Evolutionary conservation across 2,888 invertebrate species (phyloP), one percentile per base, ranked within the genome.

Genomic region (Mimas tiliae): DNA sequence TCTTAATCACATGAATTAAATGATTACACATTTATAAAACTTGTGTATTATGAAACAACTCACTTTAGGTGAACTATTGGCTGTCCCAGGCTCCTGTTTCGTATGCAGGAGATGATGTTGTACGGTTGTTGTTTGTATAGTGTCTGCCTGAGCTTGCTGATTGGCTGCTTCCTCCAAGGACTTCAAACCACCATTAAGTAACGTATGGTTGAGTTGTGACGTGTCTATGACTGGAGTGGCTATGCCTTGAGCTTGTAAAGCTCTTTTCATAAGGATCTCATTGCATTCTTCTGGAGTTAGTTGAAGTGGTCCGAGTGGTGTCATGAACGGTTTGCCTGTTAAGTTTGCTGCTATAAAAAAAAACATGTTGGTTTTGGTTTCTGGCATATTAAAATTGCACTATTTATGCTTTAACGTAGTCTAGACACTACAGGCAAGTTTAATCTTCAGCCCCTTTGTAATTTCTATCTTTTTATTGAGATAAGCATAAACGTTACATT

Each of bases 251-350:
- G 96, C 95, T 73, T 96, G 96, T 0, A 96, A 92, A 0, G 96
- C 96, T 72, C 96, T 90, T 81, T 96, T 96, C 95, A 96, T 96
- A 73, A 96, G 89, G 71, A 96, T 96, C 87, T 96, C 96, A 86
- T 96, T 96, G 90, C 96, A 96, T 94, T 96, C 96, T 84, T 96
- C 96, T 0, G 96, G 96, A 0, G 96, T 96, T 19, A 96, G 88
- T 81, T 96, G 96, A 70, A 96, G 91, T 8, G 96, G 96, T 58
- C 96, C 96, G 65, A 96, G 90, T 4, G 96, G 96, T 70, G 96
- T 95, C 95, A 95, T 95, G 81, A 96, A 96, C 72, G 96, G 95
- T 82, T 95, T 95, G 66, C 91, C 83, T 67, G 90, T 80, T 65
- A 94, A 74, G 73, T 90, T 91, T 67, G 90, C 80, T 67, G 93